Evolutionary conservation across 2,113 vertebrate genomes (phyloP), one percentile per base, ranked within the genome.

Genomic region (Cyanistes caeruleus): DNA sequence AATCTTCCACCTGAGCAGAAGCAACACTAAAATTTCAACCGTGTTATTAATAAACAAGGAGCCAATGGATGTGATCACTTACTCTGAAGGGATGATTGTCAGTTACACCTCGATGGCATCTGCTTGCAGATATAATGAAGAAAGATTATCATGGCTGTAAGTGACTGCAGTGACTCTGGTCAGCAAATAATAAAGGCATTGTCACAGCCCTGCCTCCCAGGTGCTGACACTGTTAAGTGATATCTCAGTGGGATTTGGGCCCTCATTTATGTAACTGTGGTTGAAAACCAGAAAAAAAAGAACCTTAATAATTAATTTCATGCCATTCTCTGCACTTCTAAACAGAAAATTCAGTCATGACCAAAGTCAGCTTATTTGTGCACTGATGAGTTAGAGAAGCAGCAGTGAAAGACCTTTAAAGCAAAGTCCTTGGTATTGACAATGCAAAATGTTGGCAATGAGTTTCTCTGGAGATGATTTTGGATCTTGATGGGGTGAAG

Each of bases 91-190:
- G 97, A 95, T 98, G 98, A 98, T 98, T 98, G 98, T 97, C 95
- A 98, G 96, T 97, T 97, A 97, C 97, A 98, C 96, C 96, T 97
- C 44, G 15, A 90, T 97, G 97, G 97, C 96, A 97, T 97, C 97
- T 98, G 97, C 97, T 98, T 97, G 97, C 97, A 96, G 93, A 48
- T 98, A 97, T 98, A 98, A 98, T 98, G 98, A 98, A 98, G 98
- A 98, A 98, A 97, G 98, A 98, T 99, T 98, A 96, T 98, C 96
- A 87, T 96, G 97, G 97, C 86, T 91, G 22, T 51, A 85, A 94
- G 70, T 83, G 92, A 75, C 97, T 98, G 97, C 97, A 96, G 95
- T 44, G 56, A 94, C 96, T 97, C 97, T 97, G 97, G 97, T 90
- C 98, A 98, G 98, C 97, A 98, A 97, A 97, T 97, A 95, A 92